Percentiles rank a stretch among this genome's conserved stretches.
Evolutionary conservation across 1,140 invertebrate species (phyloP).

Genomic region (Magallana ariakensis): DNA sequence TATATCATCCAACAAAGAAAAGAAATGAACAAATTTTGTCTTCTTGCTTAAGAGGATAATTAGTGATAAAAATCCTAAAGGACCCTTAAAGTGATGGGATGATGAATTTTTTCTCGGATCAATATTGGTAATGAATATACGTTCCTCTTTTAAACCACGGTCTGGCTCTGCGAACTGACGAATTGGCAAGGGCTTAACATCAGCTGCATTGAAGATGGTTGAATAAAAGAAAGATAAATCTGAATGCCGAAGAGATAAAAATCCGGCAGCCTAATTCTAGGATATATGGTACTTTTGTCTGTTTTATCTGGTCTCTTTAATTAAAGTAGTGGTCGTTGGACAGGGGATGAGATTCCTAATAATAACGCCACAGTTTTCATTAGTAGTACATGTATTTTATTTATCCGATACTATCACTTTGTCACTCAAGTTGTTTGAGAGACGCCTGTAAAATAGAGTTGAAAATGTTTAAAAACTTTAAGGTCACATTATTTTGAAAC

Average conservation of each 20-base stretch:
- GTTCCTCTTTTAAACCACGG: not conserved
- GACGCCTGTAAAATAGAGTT: too few relatives aligned
- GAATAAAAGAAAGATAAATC: conserved; percentile 27
- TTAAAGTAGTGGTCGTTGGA: not conserved
- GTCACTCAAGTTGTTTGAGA: too few relatives aligned
- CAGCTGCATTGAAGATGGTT: not conserved
- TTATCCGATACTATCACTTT: too few relatives aligned
- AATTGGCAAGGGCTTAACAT: conserved; percentile 12
- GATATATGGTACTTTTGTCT: not conserved
- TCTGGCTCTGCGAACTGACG: not conserved
- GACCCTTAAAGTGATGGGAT: not conserved
- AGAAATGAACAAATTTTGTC: conserved; percentile 25
- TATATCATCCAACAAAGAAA: not conserved
- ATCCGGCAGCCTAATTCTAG: not conserved
- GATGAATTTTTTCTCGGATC: conserved; percentile 2
- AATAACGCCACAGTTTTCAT: too few relatives aligned
- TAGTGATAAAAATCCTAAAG: conserved; percentile 38
- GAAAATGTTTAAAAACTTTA: too few relatives aligned
- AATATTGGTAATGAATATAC: conserved; percentile 30
- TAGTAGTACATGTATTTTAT: too few relatives aligned
- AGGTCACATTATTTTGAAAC: too few relatives aligned
- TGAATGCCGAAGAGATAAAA: not conserved
- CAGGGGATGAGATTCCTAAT: too few relatives aligned
- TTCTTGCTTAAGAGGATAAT: conserved; percentile 9
- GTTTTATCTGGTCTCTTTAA: not conserved